Base-by-base conservation (phyloP, 1,140 invertebrate species). In the Liolophura sinensis region DNA sequence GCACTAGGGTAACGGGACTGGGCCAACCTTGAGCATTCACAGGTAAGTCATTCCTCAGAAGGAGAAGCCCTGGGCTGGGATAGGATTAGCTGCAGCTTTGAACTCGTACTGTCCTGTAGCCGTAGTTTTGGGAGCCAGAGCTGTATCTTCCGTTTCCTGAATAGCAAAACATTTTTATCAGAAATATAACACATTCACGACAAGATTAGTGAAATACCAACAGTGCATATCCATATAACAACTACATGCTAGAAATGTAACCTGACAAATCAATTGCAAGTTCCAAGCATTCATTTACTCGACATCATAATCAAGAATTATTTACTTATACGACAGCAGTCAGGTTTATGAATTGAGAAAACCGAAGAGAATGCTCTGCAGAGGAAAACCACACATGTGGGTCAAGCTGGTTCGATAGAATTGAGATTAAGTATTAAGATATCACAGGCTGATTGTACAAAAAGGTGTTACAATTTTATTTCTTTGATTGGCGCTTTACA, bases 71-170 rank as follows among this genome's bases (percentile, higher is more conserved):
- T 75, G 73, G 56, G 67, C 62, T 24, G 75, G 72, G 56, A 72
- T 62, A 27, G 64, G 31, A 9, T 40, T 62, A 18, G 71, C 66
- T 59, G 77, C 78, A 46, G 82, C 77, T 68, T 75, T 79, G 64
- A 86, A 85, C 68, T 85, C 78, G 72, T 82, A 86, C 57, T 93
- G 90, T 78, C 91, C 89, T 64, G 90, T 88, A 18, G 89, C 87
- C 69, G 93, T 91, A 9, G 92, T 89, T 24, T 87, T 85, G 0
- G 94, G 93, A 51, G 91, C 92, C 11, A 94, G 85, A 62, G 89
- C 89, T 1, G 81, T 68, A 40, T 91, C 88, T 78, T 94, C 93
- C 73, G 96, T 95, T 78, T 97, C 94, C 5, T 91, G 62, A 40
- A 51, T 20, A 60, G 15, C n/a, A 63, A 62, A 55, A 49, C 18